These are phyloP conservation scores for Cyphomyrus plagiostoma DNA, from an alignment of 2,113 vertebrate genomes.

Conservation along the genomic window DNA sequence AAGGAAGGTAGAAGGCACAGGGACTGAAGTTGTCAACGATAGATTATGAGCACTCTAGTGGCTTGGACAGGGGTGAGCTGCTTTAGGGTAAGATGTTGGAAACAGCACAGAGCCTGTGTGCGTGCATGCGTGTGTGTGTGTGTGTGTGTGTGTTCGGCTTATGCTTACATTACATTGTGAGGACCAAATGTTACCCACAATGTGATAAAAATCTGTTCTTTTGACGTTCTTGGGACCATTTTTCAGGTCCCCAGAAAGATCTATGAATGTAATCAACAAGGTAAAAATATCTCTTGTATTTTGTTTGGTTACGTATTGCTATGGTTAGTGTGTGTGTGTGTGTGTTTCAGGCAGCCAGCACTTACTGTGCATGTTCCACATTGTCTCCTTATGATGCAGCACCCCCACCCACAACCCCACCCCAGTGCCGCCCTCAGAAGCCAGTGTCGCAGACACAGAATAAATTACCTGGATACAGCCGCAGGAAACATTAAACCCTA, in stretches of 20 bases:
- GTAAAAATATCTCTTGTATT: no score
- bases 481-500: constrained; percentile 29
- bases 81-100: neutral
- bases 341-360: neutral
- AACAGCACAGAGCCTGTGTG: neutral
- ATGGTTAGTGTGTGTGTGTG: neutral
- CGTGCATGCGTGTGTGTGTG: neutral
- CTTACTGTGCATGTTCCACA: constrained; percentile 23
- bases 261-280: no score
- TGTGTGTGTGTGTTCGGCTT: neutral
- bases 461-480: constrained; percentile 25
- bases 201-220: no score
- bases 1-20: neutral
- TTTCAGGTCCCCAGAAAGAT: no score
- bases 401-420: neutral
- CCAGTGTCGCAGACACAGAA: constrained; percentile 28
- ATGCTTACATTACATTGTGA: no score
- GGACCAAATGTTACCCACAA: no score
- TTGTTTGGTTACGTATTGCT: no score
- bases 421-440: neutral
- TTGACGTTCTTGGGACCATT: no score
- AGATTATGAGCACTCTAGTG: neutral
- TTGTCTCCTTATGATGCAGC: constrained; percentile 59
- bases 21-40: neutral
- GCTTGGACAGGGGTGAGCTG: neutral